Base-by-base conservation (phyloP, 1,140 invertebrate species). In the Phenacoccus solenopsis region DNA sequence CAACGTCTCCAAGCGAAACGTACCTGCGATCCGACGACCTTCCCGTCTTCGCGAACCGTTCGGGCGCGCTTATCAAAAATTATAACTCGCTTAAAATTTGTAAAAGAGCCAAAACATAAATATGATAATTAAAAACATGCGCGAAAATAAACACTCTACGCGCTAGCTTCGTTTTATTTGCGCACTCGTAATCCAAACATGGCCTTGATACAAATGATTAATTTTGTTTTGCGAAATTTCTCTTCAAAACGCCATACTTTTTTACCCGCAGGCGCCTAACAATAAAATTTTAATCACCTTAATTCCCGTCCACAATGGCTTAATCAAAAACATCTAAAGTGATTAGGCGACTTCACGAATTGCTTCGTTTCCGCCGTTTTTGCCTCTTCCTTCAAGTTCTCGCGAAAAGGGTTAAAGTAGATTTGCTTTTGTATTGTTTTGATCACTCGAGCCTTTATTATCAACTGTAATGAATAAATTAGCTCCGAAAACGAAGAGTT, bases 121-220 rank as follows among this genome's bases (percentile, higher is more conserved):
- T 64, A 64, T 25, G 21, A 64, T 64, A 64, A 64, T 64, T 64
- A 64, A 64, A 64, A 64, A 64, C 25, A 27, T 64, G 59, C 25
- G 59, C 59, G 59, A 64, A 64, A 64, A 64, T 64, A 64, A 64
- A 64, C 59, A 64, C 59, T 2, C 38, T n/a, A 49, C 20, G 20
- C 9, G 59, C 10, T 20, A 64, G 59, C 25, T 64, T n/a, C n/a
- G n/a, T n/a, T n/a, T n/a, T 64, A 22, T 64, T 64, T 64, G 59
- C 22, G 20, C 25, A 22, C 20, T 25, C 56, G 21, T 22, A 5
- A 59, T 7, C 25, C 22, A 59, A 59, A 59, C 22, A 64, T 16
- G 59, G 25, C 59, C 59, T 64, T 64, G 59, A 64, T 64, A 5
- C 9, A 10, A 24, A 64, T 49, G 38, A 49, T 49, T 49, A 49